phyloP scores from a whole-genome alignment of 2,797 vertebrate genomes.

The Cercopithecus diana region DNA sequence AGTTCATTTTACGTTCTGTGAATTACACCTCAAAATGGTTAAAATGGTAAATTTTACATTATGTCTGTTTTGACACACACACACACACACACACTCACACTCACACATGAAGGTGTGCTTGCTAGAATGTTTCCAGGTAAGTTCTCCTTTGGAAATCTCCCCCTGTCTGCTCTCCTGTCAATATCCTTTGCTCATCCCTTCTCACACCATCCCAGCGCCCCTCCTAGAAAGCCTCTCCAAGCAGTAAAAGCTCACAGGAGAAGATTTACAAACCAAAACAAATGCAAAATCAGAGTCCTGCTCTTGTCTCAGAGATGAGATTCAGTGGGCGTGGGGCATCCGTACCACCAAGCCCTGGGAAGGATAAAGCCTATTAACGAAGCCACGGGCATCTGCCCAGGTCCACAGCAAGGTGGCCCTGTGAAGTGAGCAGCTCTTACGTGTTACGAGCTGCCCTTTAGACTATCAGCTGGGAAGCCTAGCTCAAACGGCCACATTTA shows the following conservation, averaged over 20 bases:
- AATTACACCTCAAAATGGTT: conserved; percentile 10
- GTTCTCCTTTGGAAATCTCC: background rate
- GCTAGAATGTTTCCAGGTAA: background rate
- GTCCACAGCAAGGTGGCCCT: background rate
- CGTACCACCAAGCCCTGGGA: background rate
- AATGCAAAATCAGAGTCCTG: background rate
- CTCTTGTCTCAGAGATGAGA: background rate
- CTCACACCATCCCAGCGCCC: background rate
- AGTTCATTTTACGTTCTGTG: background rate
- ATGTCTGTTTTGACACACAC: background rate
- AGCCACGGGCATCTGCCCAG: background rate
- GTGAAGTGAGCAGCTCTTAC: background rate
- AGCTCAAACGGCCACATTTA: background rate
- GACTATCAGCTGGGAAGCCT: background rate
- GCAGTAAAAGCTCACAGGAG: background rate
- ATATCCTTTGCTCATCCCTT: background rate
- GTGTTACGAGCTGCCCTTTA: background rate
- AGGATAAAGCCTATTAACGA: background rate
- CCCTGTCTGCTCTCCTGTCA: background rate
- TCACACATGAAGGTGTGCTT: background rate
- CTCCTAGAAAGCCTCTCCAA: background rate
- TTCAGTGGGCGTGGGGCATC: background rate
- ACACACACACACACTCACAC: background rate
- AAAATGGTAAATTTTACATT: background rate
- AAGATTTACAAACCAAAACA: background rate